Percentiles rank a stretch among this genome's conserved stretches.
Conservation (phyloP, 2,888 invertebrate genomes). For the Aleiodes alternator region DNA sequence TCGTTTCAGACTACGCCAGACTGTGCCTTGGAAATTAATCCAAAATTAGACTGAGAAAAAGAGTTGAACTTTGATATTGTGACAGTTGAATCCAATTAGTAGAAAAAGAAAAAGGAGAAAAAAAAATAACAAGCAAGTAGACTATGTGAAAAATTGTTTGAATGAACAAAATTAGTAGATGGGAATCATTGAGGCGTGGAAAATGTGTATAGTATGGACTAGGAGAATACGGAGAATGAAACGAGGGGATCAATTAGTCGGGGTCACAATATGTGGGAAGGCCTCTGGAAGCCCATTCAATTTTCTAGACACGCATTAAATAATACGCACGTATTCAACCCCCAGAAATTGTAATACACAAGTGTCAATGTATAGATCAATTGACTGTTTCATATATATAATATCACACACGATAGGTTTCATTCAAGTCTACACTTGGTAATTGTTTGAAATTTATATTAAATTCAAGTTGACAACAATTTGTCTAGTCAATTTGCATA, state of each 20-base stretch:
- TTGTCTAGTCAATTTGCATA: no score
- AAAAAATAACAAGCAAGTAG: slow-evolving; percentile 7
- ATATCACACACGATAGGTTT: slow-evolving; percentile 32
- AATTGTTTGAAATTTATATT: slow-evolving; percentile 40
- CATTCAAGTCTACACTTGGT: slow-evolving; percentile 26
- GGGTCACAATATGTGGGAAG: slow-evolving; percentile 66
- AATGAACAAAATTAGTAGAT: slow-evolving; percentile 45
- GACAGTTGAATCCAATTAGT: not conserved
- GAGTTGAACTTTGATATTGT: slow-evolving; percentile 20
- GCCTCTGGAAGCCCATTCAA: slow-evolving; percentile 56
- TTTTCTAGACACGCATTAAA: slow-evolving; percentile 52
- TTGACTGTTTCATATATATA: slow-evolving; percentile 48
- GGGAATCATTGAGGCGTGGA: slow-evolving; percentile 42
- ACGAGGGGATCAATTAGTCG: slow-evolving; percentile 64
- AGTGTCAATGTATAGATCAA: slow-evolving; percentile 61
- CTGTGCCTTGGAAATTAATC: not conserved
- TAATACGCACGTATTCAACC: slow-evolving; percentile 40
- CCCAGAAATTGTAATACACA: slow-evolving; percentile 36
- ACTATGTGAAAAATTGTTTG: slow-evolving; percentile 17
- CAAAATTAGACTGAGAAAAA: slow-evolving; percentile 11
- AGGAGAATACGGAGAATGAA: slow-evolving; percentile 55
- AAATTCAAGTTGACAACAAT: slow-evolving; percentile 17
- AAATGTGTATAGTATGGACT: slow-evolving; percentile 10
- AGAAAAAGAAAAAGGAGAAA: not conserved
- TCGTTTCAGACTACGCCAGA: no score